Evolutionary conservation across 2,888 invertebrate genomes (phyloP).

Genomic region (Acheta domesticus): DNA sequence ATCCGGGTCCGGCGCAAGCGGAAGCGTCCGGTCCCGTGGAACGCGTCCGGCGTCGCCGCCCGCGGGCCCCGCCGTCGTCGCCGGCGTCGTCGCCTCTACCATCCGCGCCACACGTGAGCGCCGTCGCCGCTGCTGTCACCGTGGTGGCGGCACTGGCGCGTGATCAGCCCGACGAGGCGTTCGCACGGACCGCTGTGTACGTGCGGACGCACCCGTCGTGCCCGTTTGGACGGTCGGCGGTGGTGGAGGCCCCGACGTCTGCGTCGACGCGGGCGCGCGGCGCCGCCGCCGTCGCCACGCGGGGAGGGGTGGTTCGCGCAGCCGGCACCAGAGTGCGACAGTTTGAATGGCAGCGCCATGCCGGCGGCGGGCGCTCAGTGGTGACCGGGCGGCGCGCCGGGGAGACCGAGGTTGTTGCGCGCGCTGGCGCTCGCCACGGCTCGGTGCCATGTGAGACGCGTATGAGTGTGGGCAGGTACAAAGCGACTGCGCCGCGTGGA

Average conservation of each 20-base stretch:
- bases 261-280: slow-evolving; percentile 11
- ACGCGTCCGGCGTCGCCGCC: background rate
- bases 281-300: background rate
- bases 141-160: slow-evolving; percentile 24
- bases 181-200: slow-evolving; percentile 2
- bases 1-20: background rate
- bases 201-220: background rate
- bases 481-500: slow-evolving; percentile 11
- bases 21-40: background rate
- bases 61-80: slow-evolving; percentile 11
- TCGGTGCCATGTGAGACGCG: slow-evolving; percentile 1
- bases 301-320: background rate
- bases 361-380: slow-evolving; percentile 18
- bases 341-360: slow-evolving; percentile 18
- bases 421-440: slow-evolving; percentile 7
- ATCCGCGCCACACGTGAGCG: background rate
- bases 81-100: slow-evolving; percentile 2
- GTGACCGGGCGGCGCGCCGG: slow-evolving; percentile 18
- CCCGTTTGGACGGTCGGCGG: slow-evolving; percentile 42
- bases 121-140: slow-evolving; percentile 3
- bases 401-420: slow-evolving; percentile 10
- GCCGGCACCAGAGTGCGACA: slow-evolving; percentile 18
- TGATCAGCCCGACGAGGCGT: background rate
- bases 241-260: slow-evolving; percentile 53
- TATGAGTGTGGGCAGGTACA: slow-evolving; percentile 18